Conservation (phyloP, 2,797 vertebrate genomes). For the Phrynocephalus guinanensis region DNA sequence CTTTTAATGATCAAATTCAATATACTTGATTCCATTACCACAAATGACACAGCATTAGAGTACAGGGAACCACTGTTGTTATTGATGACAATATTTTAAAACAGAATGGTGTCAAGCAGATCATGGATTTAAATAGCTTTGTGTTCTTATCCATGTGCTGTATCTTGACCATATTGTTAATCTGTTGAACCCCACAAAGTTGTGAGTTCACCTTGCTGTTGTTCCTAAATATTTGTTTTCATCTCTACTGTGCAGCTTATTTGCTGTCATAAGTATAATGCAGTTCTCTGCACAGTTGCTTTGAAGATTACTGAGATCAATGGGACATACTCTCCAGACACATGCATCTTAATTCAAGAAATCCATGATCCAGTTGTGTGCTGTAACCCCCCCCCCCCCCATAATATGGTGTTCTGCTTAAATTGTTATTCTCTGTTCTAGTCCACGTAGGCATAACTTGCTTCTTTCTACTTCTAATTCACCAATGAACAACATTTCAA, state of each 20-base stretch:
- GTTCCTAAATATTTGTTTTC: neutral
- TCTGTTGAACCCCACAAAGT: neutral
- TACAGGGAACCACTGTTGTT: neutral
- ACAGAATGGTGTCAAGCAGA: neutral
- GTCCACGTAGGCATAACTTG: neutral
- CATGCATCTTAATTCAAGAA: neutral
- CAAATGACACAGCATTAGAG: conserved; percentile 6
- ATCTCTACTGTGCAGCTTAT: neutral
- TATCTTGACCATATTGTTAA: neutral
- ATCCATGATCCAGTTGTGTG: too few species aligned
- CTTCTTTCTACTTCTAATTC: neutral
- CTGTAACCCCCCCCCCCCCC: neutral
- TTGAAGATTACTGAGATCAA: neutral
- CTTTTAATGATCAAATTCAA: neutral
- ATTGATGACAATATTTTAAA: neutral
- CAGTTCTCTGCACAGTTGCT: neutral
- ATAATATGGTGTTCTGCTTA: neutral
- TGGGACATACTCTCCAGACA: neutral
- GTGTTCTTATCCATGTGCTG: neutral
- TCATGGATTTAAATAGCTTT: neutral
- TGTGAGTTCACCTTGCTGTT: too few species aligned
- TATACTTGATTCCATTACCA: neutral
- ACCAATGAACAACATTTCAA: neutral
- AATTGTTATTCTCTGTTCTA: too few species aligned
- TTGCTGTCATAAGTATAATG: neutral